Conservation (phyloP, 2,888 invertebrate genomes). For the Drosophila paramelanica region DNA sequence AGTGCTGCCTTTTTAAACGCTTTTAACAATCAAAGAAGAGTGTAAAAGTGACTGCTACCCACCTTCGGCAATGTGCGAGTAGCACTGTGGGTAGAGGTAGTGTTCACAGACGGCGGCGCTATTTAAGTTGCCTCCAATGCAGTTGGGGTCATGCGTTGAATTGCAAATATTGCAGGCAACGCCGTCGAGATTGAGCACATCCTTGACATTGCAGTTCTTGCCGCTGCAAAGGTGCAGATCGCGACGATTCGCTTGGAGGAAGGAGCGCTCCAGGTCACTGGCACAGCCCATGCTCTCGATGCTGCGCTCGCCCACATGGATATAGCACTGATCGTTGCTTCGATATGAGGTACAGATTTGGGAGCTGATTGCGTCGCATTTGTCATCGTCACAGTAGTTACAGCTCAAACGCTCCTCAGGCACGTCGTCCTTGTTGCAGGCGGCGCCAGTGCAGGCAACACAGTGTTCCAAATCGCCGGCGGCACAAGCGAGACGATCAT, state of each 20-base stretch:
- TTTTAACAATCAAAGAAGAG: no score
- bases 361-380: constrained; percentile 47
- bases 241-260: constrained; percentile 56
- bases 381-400: constrained; percentile 57
- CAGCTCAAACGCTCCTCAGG: constrained; percentile 68
- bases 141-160: constrained; percentile 51
- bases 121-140: constrained; percentile 37
- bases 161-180: constrained; percentile 66
- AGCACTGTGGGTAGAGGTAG: constrained; percentile 68
- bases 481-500: constrained; percentile 66
- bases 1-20: no score
- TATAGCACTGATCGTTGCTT: constrained; percentile 73
- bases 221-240: constrained; percentile 71
- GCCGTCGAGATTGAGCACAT: constrained; percentile 35
- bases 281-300: constrained; percentile 77
- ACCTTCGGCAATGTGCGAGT: constrained; percentile 59
- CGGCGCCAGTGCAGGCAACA: constrained; percentile 56
- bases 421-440: constrained; percentile 68
- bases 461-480: constrained; percentile 60
- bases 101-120: constrained; percentile 35
- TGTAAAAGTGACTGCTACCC: constrained; percentile 1
- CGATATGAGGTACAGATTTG: constrained; percentile 69
- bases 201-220: constrained; percentile 72
- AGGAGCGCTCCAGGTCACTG: constrained; percentile 63
- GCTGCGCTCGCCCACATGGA: constrained; percentile 63